Evolutionary conservation across 2,113 vertebrate genomes (phyloP).

Genomic region (Vidua chalybeata): DNA sequence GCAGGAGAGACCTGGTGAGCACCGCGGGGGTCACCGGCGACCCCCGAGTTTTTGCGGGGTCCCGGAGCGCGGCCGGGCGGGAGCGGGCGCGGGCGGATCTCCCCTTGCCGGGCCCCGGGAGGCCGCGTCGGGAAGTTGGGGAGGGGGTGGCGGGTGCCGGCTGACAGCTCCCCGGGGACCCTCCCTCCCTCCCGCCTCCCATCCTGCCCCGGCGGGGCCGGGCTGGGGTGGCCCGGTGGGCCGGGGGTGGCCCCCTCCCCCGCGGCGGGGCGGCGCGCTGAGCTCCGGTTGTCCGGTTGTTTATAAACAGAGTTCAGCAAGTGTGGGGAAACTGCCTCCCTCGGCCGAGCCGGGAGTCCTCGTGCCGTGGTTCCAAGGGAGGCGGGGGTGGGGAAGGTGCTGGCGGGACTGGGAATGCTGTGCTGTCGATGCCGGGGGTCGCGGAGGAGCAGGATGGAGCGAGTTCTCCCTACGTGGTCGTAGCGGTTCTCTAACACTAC

Average conservation of each 20-base stretch:
- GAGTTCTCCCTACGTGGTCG: fast-evolving
- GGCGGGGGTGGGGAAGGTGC: background rate
- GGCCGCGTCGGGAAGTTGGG: background rate
- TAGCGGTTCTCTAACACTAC: background rate
- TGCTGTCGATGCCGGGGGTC: background rate
- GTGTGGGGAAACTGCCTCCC: background rate
- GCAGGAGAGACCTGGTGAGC: conserved; percentile 55
- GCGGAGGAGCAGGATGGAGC: background rate
- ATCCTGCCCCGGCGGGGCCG: background rate
- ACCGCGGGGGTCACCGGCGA: background rate
- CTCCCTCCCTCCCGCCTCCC: background rate
- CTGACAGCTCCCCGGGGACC: background rate
- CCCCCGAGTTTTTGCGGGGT: background rate
- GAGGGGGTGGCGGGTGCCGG: background rate
- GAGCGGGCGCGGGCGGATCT: background rate
- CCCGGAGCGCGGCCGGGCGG: background rate
- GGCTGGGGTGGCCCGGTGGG: too few species aligned
- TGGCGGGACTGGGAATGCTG: fast-evolving
- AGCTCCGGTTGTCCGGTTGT: background rate
- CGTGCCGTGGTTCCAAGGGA: background rate
- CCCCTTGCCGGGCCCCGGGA: background rate
- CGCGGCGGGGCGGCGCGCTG: background rate
- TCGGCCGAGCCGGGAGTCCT: background rate
- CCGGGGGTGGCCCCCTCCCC: background rate
- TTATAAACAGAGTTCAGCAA: background rate